Evolutionary conservation across 2,113 vertebrate species (phyloP).

Genomic region (Nematolebias whitei): DNA sequence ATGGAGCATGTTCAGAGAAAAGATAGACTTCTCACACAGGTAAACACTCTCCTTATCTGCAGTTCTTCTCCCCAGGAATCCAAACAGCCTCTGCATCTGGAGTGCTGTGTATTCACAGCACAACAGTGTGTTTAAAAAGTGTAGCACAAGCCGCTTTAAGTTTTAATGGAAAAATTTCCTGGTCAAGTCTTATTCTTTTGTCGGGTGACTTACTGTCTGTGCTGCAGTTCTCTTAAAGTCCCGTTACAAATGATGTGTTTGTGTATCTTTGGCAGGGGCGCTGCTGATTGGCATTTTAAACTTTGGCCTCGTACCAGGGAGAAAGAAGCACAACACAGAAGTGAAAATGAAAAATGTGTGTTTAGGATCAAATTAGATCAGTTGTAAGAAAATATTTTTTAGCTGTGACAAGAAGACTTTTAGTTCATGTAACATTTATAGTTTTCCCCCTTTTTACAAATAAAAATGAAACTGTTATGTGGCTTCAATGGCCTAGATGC

Average conservation of each 20-base stretch:
- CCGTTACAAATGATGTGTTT: background rate
- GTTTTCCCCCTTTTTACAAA: background rate
- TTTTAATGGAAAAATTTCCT: constrained; percentile 25
- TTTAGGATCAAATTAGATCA: too few species aligned
- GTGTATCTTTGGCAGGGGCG: background rate
- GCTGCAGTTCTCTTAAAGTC: background rate
- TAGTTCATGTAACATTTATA: background rate
- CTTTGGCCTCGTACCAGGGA: background rate
- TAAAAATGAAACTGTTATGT: too few species aligned
- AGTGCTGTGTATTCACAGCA: constrained; percentile 14
- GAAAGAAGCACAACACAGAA: background rate
- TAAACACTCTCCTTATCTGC: constrained; percentile 43
- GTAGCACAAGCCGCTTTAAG: constrained; percentile 12
- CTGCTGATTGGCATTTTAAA: background rate
- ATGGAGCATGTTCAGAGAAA: constrained; percentile 15
- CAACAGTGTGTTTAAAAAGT: constrained; percentile 23
- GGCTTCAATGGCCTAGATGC: too few species aligned
- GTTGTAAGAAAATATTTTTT: too few species aligned
- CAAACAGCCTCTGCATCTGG: constrained; percentile 33
- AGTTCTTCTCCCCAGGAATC: constrained; percentile 41
- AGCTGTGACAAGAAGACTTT: too few species aligned
- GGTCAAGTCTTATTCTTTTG: background rate
- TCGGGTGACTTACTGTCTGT: background rate
- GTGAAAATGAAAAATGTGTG: background rate
- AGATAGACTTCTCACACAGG: constrained; percentile 15